phyloP scores from a whole-genome alignment of 2,888 invertebrate species.

The Miltochrista miniata region DNA sequence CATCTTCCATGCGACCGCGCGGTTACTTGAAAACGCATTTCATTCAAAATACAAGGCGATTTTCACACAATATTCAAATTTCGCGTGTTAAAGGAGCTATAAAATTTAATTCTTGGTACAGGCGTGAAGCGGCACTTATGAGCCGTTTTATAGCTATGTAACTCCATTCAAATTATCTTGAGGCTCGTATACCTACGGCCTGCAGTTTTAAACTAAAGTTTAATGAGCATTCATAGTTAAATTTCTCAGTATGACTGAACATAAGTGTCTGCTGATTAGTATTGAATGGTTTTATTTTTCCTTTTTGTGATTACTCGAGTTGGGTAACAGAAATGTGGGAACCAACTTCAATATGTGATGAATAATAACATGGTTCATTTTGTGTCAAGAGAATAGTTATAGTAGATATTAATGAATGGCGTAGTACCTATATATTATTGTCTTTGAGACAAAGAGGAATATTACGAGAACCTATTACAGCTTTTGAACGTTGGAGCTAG shows the following conservation, averaged over 20 bases:
- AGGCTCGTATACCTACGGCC: slow-evolving; percentile 30
- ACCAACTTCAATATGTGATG: slow-evolving; percentile 7
- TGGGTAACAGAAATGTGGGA: slow-evolving; percentile 15
- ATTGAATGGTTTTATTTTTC: slow-evolving; percentile 34
- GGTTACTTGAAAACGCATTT: slow-evolving; percentile 23
- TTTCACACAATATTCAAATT: slow-evolving; percentile 60
- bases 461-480: slow-evolving; percentile 1
- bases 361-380: slow-evolving; percentile 12
- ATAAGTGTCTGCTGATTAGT: slow-evolving; percentile 40
- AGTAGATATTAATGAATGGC: slow-evolving; percentile 10
- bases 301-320: slow-evolving; percentile 14
- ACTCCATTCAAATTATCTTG: slow-evolving; percentile 52
- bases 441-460: not conserved
- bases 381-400: slow-evolving; percentile 3
- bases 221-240: slow-evolving; percentile 47
- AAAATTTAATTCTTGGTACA: slow-evolving; percentile 56
- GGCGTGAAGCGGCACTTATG: slow-evolving; percentile 59
- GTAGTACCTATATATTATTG: slow-evolving; percentile 1
- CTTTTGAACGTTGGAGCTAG: too few species aligned
- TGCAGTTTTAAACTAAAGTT: slow-evolving; percentile 33
- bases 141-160: slow-evolving; percentile 40
- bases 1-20: slow-evolving; percentile 16
- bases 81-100: slow-evolving; percentile 61
- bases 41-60: slow-evolving; percentile 39
- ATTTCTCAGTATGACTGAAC: slow-evolving; percentile 40